Conservation (phyloP, 2,113 vertebrate genomes). For the Lagenorhynchus albirostris region DNA sequence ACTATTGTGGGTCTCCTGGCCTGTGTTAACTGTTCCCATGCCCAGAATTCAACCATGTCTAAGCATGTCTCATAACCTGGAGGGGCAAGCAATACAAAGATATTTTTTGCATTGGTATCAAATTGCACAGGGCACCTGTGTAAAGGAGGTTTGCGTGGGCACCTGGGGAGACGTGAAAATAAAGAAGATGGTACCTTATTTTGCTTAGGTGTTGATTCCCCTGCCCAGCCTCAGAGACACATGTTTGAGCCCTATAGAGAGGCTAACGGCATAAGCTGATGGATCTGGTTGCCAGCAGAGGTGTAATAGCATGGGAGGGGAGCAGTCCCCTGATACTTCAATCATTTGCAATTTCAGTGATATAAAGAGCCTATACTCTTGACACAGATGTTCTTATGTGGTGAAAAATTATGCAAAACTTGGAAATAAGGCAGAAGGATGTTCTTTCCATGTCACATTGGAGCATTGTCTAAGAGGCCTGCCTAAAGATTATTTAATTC, state of each 20-base stretch:
- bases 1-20: not conserved
- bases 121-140: not conserved
- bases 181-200: slow-evolving; percentile 10
- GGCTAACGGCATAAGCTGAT: not conserved
- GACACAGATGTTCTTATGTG: not conserved
- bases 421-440: slow-evolving; percentile 21
- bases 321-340: not conserved
- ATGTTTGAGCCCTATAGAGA: not conserved
- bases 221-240: slow-evolving; percentile 7
- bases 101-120: slow-evolving; percentile 44
- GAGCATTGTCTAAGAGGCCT: not conserved
- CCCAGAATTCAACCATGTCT: slow-evolving; percentile 22
- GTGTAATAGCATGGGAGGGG: not conserved
- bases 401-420: slow-evolving; percentile 26
- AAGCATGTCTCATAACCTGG: slow-evolving; percentile 7
- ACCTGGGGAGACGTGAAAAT: slow-evolving; percentile 33
- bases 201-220: slow-evolving; percentile 44
- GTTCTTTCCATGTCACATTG: not conserved
- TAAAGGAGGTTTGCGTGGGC: slow-evolving; percentile 40
- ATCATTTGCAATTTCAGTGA: not conserved
- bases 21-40: slow-evolving; percentile 33
- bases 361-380: not conserved
- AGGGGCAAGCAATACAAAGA: slow-evolving; percentile 11
- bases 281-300: not conserved
- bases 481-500: not conserved